Evolutionary conservation across 2,113 vertebrate genomes (phyloP).

Genomic region (Sylvia atricapilla): DNA sequence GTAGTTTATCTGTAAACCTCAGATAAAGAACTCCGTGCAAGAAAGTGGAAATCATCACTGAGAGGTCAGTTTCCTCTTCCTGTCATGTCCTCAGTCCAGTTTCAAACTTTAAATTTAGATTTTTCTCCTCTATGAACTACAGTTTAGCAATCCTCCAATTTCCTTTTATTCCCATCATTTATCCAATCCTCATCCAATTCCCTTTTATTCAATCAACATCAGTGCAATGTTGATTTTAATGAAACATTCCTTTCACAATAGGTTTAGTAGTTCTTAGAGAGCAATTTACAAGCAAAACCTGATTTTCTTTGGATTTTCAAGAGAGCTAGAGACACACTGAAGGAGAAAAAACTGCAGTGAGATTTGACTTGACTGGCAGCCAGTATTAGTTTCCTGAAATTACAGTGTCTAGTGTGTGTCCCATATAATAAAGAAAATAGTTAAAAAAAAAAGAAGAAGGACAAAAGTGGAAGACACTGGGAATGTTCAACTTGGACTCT

Average conservation of each 20-base stretch:
- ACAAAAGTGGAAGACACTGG: neutral
- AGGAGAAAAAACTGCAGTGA: neutral
- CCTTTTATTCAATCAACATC: no score
- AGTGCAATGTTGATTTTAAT: neutral
- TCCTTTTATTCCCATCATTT: neutral
- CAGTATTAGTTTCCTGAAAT: neutral
- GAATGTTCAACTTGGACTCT: neutral
- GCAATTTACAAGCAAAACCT: neutral
- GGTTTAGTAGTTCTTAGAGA: neutral
- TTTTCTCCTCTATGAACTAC: neutral
- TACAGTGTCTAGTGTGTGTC: neutral
- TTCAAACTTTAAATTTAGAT: neutral
- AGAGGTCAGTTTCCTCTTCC: neutral
- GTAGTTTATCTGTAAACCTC: neutral
- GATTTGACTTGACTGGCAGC: neutral
- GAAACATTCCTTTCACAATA: neutral
- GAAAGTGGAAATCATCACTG: neutral
- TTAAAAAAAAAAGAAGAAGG: neutral
- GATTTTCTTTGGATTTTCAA: neutral
- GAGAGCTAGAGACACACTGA: neutral
- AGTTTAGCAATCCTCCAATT: neutral
- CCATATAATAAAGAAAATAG: neutral
- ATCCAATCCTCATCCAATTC: no score
- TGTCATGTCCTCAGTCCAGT: neutral
- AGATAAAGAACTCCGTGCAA: neutral